Percentiles rank a stretch among this genome's conserved stretches.
These are phyloP conservation scores for Miichthys miiuy DNA, from an alignment of 2,797 vertebrate species.

Conservation along the genomic window DNA sequence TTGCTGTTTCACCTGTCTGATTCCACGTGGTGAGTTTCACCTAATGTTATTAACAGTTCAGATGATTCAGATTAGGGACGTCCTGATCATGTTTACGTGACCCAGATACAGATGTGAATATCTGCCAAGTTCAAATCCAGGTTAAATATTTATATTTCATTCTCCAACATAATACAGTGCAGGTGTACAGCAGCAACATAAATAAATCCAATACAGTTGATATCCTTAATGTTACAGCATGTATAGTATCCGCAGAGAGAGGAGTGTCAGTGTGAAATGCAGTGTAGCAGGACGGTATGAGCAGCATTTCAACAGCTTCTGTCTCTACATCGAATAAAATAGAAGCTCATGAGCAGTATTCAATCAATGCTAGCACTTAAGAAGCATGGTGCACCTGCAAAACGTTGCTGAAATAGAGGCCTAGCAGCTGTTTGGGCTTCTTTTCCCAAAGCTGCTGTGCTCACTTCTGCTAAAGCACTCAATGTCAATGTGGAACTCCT, in stretches of 20 bases:
- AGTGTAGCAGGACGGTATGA: conserved; percentile 2
- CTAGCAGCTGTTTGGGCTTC: conserved; percentile 1
- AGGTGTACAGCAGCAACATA: not conserved
- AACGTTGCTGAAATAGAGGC: conserved; percentile 7
- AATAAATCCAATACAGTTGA: not conserved
- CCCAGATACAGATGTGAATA: conserved; percentile 13
- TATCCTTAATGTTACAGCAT: not conserved
- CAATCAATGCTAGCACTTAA: conserved; percentile 3
- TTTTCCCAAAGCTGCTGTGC: conserved; percentile 2
- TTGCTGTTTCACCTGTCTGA: not conserved
- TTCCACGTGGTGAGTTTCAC: not conserved
- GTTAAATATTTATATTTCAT: not conserved
- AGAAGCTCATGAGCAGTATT: conserved; percentile 18
- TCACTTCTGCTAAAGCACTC: conserved; percentile 9
- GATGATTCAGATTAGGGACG: not conserved
- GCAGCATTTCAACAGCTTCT: not conserved
- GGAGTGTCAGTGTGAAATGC: not conserved
- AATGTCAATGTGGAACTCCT: not conserved
- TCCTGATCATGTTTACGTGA: conserved; percentile 6
- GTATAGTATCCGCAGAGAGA: not conserved
- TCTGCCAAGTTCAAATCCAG: not conserved
- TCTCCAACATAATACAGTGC: not conserved
- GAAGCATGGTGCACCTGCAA: not conserved
- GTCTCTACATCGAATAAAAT: not conserved
- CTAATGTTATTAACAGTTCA: not conserved